Base-by-base conservation (phyloP, 2,797 vertebrate genomes). In the Lindbergichthys nudifrons region DNA sequence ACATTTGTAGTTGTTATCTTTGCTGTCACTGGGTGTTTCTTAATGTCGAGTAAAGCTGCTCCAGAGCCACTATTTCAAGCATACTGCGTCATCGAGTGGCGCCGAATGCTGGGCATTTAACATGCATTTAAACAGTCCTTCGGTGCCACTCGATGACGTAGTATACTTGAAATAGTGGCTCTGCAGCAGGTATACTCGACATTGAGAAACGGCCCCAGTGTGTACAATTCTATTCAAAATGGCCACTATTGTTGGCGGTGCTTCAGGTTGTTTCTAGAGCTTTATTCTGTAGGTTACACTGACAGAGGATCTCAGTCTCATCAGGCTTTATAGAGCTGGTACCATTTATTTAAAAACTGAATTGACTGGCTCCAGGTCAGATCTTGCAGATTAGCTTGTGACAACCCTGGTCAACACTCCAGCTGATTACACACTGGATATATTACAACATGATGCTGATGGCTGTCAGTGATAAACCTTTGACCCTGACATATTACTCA, bases 371-470 rank as follows among this genome's bases (percentile, higher is more conserved):
- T 75, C 16, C 6, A 3, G 23, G 57, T 73, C 61, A 69, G 43
- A 69, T 51, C 14, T 42, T 43, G 30, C 30, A 50, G 39, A 68
- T 65, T 1, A 63, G 66, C 46, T 30, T 19, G 18, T 16, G 52
- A 75, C 54, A 13, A 23, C 41, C 4, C 26, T 26, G 1, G 46
- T 63, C 36, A 32, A 18, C 3, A 30, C 48, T 65, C 58, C 41
- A 70, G 23, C 41, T 58, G 51, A 61, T 23, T 3, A 61, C 59
- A 23, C 52, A 65, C 30, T 41, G n/a, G 36, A 39, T 43, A 53
- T 80, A 65, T 65, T 2, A 62, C 70, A 57, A 66, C 50, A 23
- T 47, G 57, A 80, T 32, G 52, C 62, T 65, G 66, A 72, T n/a
- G 69, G 30, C 50, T 72, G 58, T 78, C 61, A 74, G 51, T 8